Evolutionary conservation across 2,113 vertebrate genomes (phyloP).

Genomic region (Eubucco bourcierii): DNA sequence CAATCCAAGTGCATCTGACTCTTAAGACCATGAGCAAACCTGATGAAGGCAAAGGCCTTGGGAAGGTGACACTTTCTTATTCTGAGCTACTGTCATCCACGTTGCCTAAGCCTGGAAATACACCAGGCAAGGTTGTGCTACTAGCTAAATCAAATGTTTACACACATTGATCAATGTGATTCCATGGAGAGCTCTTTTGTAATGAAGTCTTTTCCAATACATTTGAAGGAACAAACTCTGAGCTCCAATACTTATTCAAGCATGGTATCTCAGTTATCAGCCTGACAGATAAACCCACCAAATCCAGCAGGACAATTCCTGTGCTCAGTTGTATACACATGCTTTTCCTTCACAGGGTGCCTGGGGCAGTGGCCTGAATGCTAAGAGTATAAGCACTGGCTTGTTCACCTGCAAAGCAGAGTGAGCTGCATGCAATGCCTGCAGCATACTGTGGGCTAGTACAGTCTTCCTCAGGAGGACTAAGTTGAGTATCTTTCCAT

Average conservation of each 20-base stretch:
- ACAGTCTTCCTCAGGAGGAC: neutral
- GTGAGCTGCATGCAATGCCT: neutral
- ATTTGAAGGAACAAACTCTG: neutral
- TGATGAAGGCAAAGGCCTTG: neutral
- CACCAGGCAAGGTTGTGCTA: neutral
- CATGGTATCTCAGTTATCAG: neutral
- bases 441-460: neutral
- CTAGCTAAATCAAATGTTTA: neutral
- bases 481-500: neutral
- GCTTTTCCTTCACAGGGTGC: neutral
- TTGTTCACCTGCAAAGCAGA: neutral
- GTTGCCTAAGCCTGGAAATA: neutral
- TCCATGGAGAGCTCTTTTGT: neutral
- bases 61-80: neutral
- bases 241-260: neutral
- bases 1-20: neutral
- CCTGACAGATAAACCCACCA: neutral
- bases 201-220: neutral
- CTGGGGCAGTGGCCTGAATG: neutral
- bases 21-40: neutral
- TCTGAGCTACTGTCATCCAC: neutral
- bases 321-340: accelerated
- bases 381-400: neutral
- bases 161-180: neutral
- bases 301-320: neutral